Base-by-base conservation (phyloP, 1,140 invertebrate species). In the Agrilus planipennis region DNA sequence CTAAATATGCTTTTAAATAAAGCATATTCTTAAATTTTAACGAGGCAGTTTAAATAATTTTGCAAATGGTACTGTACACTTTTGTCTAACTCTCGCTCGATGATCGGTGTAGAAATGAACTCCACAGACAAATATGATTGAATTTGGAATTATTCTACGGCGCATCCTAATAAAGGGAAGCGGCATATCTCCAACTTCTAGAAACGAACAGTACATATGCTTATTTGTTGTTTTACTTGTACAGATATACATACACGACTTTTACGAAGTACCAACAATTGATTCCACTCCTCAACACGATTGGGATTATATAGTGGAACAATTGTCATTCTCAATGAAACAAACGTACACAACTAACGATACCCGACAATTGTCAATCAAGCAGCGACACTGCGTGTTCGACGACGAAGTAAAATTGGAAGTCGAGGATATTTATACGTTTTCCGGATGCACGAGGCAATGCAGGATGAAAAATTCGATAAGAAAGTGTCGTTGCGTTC, bases 321-420 rank as follows among this genome's bases (percentile, higher is more conserved):
- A 70, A 47, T 70, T 80, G 5, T 68, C 69, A 0, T 80, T 82
- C 48, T 74, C 74, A 0, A 71, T 78, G 17, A 80, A 78, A 58
- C 72, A 79, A 49, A 81, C 79, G 2, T 81, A 82, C 49, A 81
- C 78, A 0, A 81, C 77, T 2, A 70, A 73, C 27, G 76, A 80
- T 51, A 74, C 77, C 0, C 64, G 70, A 1, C 78, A 82, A 47
- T 57, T 82, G 9, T 72, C 72, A 2, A 71, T 79, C 11, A 67
- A 66, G 7, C 78, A 81, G 51, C 55, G 79, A 27, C 72, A 75
- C 28, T 82, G 79, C 47, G 67, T 79, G 18, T 82, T 79, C 34
- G 34, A 46, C 29, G 69, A 79, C 46, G 78, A 81, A 60, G 61
- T 71, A 12, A 64, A 65, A 35, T 49, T 81, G 18, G 58, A 70